Base-by-base conservation (phyloP, 2,113 vertebrate genomes). In the Urocitellus parryii region DNA sequence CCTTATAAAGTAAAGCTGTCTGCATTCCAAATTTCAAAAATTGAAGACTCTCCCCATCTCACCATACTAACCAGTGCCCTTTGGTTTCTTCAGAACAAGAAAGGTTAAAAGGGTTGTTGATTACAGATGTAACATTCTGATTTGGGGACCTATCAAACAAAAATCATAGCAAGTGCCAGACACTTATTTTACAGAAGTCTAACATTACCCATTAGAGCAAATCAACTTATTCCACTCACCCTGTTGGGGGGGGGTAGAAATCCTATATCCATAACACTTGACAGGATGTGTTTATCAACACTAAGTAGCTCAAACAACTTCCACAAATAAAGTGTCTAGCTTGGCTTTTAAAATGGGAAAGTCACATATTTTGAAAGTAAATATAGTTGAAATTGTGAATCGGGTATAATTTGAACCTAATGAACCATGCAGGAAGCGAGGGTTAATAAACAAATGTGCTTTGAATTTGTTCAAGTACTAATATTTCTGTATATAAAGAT, bases 371-470 rank as follows among this genome's bases (percentile, higher is more conserved):
- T 89, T 39, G 27, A 77, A 96, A 96, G 89, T 95, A 93, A 98
- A 96, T 88, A 90, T 92, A 98, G 91, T 27, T 97, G 58, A 95
- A 91, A 95, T 34, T 94, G 78, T 27, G 51, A 97, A 90, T 95
- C 92, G 88, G 95, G 68, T 93, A 77, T 91, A 95, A 94, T 95
- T 80, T 87, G 76, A 97, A 83, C 58, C 96, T 96, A 95, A 97
- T 91, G 94, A 98, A 95, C 83, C 97, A 96, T 97, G 97, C 73
- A 48, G 96, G 97, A 96, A 96, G 61, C 81, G 65, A 96, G 84
- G 89, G 88, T 87, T 93, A 98, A 96, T 97, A 96, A 98, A 98
- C 96, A 98, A 98, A 96, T 97, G 97, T 98, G 98, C 98, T 98
- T 85, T 95, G 61, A 97, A 77, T 97, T 85, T 97, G 96, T 98